phyloP scores from a whole-genome alignment of 2,888 invertebrate species.

The Eumerus sabulonum region DNA sequence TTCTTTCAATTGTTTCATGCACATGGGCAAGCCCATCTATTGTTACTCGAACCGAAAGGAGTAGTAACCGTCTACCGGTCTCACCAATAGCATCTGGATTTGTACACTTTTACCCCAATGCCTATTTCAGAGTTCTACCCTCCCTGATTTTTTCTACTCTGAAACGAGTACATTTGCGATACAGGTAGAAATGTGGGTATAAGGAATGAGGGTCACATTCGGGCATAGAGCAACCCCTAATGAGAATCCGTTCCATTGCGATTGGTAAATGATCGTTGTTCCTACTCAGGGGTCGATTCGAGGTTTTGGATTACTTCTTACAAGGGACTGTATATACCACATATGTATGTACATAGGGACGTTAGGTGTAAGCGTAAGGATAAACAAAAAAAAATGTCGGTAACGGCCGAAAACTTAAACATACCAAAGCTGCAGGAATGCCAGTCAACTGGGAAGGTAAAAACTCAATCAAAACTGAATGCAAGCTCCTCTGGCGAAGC shows the following conservation, averaged over 20 bases:
- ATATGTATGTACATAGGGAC: conserved; percentile 25
- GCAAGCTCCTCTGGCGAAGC: conserved; percentile 23
- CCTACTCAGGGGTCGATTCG: not conserved
- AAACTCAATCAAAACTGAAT: conserved; percentile 24
- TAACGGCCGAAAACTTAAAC: conserved; percentile 15
- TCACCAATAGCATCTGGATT: conserved; percentile 50
- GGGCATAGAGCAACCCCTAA: conserved; percentile 44
- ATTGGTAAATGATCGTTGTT: conserved; percentile 50
- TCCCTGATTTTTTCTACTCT: conserved; percentile 48
- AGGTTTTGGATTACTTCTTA: not conserved
- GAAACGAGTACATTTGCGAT: not conserved
- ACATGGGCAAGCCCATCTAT: conserved; percentile 4
- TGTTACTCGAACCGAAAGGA: not conserved
- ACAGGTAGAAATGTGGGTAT: conserved; percentile 23
- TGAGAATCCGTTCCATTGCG: conserved; percentile 23
- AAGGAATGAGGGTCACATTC: conserved; percentile 41
- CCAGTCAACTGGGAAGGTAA: not conserved
- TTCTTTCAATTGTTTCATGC: conserved; percentile 8
- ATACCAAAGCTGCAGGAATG: conserved; percentile 28
- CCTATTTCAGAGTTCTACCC: conserved; percentile 29
- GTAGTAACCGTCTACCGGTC: not conserved
- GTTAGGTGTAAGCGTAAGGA: conserved; percentile 21
- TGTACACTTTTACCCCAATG: conserved; percentile 2
- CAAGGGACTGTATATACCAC: conserved; percentile 20
- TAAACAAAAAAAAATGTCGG: conserved; percentile 26